Evolutionary conservation across 1,140 invertebrate genomes (phyloP), one percentile per base, ranked within the genome.

Genomic region (Hestina assimilis): DNA sequence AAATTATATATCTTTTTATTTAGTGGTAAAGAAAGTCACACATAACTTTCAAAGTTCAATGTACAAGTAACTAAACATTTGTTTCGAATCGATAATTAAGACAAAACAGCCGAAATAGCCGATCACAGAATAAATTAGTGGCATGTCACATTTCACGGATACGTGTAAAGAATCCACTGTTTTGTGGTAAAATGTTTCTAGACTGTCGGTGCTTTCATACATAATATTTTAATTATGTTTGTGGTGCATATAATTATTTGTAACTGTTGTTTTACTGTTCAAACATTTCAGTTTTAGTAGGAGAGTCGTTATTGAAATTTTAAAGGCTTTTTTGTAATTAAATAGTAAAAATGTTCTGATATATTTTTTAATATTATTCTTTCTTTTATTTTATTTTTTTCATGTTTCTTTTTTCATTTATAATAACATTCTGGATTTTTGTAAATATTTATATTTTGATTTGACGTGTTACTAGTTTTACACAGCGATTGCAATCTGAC

Each of bases 51-150:
- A 14, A 12, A 21, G 45, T 47, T 47, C 28, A 47, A 47, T 23
- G 45, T 6, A 24, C 43, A 28, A 4, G 4, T 11, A 9, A 20
- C 14, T 23, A 42, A 52, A 52, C 41, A 40, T 52, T 52, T 42
- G 48, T 31, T 15, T 12, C 9, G n/a, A 20, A 52, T 52, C 48
- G 14, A 52, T 52, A 52, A 52, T 52, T 41, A 52, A 52, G 14
- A 52, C 38, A 40, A 52, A 54, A 54, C 19, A 28, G 23, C 33
- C 23, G 47, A 50, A 50, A 50, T 50, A 50, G 59, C 57, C 66
- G 72, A 78, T 75, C 75, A 78, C 63, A 62, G 79, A 69, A 82
- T 79, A 79, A 78, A 82, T 82, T 82, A 82, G 71, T 66, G 43
- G 23, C 38, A 9, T 66, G 79, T 71, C 69, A 79, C 28, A 66